A percentile compares a stretch with the other conserved stretches of the same genome.
These are phyloP conservation scores for Tridacna crocea DNA, from an alignment of 2,888 invertebrate genomes.

Conservation along the genomic window DNA sequence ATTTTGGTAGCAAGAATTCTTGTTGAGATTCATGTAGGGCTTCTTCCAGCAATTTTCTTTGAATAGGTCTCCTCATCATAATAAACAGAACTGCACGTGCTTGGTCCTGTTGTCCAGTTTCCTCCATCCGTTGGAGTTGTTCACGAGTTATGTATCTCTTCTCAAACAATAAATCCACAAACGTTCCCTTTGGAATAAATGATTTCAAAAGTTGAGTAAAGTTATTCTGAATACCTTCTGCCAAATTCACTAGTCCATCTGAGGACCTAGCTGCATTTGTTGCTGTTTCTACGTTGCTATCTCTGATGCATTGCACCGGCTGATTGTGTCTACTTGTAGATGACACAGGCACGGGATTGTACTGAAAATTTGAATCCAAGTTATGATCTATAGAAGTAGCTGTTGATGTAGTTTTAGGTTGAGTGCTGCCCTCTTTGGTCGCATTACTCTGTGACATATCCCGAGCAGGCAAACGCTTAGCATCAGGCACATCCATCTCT, in stretches of 20 bases:
- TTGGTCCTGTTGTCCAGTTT: too few relatives aligned
- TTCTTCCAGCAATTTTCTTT: not conserved
- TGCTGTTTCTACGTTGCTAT: not conserved
- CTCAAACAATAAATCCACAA: slow-evolving; percentile 3
- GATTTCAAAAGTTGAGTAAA: slow-evolving; percentile 28
- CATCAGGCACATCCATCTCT: not conserved
- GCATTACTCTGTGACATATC: not conserved
- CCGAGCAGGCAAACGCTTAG: not conserved
- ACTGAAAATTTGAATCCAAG: not conserved
- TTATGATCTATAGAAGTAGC: not conserved
- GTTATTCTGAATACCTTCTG: slow-evolving; percentile 33
- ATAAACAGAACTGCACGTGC: not conserved
- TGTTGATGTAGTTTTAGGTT: too few relatives aligned
- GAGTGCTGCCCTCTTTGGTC: too few relatives aligned
- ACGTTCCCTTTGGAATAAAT: not conserved
- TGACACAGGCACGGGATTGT: slow-evolving; percentile 2
- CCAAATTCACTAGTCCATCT: not conserved
- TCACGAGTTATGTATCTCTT: not conserved
- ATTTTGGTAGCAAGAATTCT: slow-evolving; percentile 16
- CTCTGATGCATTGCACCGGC: not conserved
- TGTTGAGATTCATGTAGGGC: slow-evolving; percentile 34
- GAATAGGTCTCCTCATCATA: not conserved
- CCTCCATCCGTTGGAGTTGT: too few relatives aligned
- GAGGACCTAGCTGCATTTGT: slow-evolving; percentile 7
- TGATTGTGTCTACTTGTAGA: not conserved